Base-by-base conservation (phyloP, 2,888 invertebrate genomes). In the Volucella zonaria region DNA sequence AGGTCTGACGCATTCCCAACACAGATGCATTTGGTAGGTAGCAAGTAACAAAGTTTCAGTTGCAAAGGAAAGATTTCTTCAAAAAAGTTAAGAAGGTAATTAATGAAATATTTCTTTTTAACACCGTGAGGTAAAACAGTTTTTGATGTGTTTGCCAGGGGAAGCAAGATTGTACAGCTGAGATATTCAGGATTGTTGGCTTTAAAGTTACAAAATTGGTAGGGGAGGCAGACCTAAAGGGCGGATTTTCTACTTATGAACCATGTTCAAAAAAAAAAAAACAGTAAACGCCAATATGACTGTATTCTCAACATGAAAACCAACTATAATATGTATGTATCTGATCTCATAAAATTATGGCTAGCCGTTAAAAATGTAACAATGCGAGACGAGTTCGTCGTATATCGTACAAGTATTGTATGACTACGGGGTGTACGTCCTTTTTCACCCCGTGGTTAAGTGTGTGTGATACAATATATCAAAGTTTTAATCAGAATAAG, bases 401-500 rank as follows among this genome's bases (percentile, higher is more conserved):
- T 31, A 31, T 31, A 31, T 0, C 6, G 4, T 6, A 31, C 31
- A 31, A 31, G 31, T 31, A n/a, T n/a, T n/a, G n/a, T n/a, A 31
- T 31, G 31, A 31, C 3, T 31, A 31, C 0, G 6, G 31, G 31
- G 31, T 31, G 6, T 23, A 4, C 31, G 6, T 6, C 6, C 6
- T 31, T 31, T 31, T 31, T 31, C 31, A 4, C 31, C 31, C 58
- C 15, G 18, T 51, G 58, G 11, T 58, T 58, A 58, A 59, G 71
- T 58, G 40, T 66, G 73, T 74, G 51, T 83, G 64, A 23, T 54
- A 51, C 77, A 67, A 49, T 73, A 62, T 78, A 78, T 66, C 73
- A 54, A 59, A 74, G 52, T 74, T 68, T 59, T 75, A 79, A 83
- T 80, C 80, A 80, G 80, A 67, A 66, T 83, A 67, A 80, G 67